phyloP scores from a whole-genome alignment of 2,797 vertebrate species.

The Syngnathus rostellatus region DNA sequence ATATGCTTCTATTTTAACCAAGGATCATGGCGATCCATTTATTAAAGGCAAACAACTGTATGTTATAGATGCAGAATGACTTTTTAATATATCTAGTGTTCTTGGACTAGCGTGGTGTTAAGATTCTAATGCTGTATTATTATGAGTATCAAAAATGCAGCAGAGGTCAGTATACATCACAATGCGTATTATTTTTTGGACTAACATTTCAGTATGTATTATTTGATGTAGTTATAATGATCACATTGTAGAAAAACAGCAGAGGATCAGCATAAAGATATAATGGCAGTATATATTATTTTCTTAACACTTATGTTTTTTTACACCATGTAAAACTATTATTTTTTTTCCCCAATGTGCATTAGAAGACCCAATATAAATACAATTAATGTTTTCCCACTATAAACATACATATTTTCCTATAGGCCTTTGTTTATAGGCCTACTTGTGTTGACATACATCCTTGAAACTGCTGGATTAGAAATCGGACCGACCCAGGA shows the following conservation, averaged over 20 bases:
- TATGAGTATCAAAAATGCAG: background rate
- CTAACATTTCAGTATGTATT: too few species aligned
- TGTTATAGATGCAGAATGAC: background rate
- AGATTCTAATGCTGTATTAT: background rate
- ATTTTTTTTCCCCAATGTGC: too few species aligned
- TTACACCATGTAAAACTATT: too few species aligned
- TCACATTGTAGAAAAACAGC: background rate
- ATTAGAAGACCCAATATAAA: too few species aligned
- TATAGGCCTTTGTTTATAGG: too few species aligned
- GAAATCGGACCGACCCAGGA: too few species aligned
- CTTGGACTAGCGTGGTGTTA: too few species aligned
- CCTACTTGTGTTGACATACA: too few species aligned
- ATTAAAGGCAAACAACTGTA: background rate
- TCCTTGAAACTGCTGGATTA: too few species aligned
- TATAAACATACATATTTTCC: too few species aligned
- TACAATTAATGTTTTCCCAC: background rate
- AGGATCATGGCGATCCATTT: background rate
- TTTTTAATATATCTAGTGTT: background rate
- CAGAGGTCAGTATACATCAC: background rate
- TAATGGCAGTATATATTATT: background rate
- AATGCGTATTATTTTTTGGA: too few species aligned
- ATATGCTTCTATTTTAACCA: background rate
- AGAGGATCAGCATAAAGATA: background rate
- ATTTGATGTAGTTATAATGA: background rate
- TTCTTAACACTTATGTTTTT: too few species aligned